Percentiles rank a stretch among this genome's conserved stretches.
These are phyloP conservation scores for Pseudochromis fuscus DNA, from an alignment of 2,797 vertebrate genomes.

Conservation along the genomic window DNA sequence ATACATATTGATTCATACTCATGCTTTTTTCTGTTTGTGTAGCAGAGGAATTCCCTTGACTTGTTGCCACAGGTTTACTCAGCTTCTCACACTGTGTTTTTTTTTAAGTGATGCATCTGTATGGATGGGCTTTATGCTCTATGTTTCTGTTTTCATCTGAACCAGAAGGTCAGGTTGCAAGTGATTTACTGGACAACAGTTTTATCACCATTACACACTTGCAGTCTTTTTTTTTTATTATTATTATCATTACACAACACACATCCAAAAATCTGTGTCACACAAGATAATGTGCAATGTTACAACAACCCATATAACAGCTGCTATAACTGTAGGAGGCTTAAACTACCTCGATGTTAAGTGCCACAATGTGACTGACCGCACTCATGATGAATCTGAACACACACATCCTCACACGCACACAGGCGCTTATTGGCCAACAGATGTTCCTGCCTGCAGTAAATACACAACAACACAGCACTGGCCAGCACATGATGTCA, in stretches of 20 bases:
- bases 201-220: background rate
- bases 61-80: constrained; percentile 9
- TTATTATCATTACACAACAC: no score
- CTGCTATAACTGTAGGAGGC: background rate
- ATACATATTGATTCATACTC: constrained; percentile 41
- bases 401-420: constrained; percentile 7
- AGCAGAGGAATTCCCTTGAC: background rate
- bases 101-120: background rate
- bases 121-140: background rate
- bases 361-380: background rate
- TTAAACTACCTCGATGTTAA: constrained; percentile 2
- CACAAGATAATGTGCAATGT: background rate
- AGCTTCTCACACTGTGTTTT: constrained; percentile 1
- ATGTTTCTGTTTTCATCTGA: background rate
- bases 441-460: constrained; percentile 36
- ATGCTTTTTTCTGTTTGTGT: constrained; percentile 37
- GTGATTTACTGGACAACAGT: background rate
- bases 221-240: no score
- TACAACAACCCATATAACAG: background rate
- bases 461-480: constrained; percentile 25
- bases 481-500: constrained; percentile 22
- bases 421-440: background rate
- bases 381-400: constrained; percentile 17
- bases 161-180: background rate
- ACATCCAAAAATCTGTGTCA: constrained; percentile 5